Percentiles rank a stretch among this genome's conserved stretches.
Conservation (phyloP, 2,888 invertebrate species). For the Eilema caniola region DNA sequence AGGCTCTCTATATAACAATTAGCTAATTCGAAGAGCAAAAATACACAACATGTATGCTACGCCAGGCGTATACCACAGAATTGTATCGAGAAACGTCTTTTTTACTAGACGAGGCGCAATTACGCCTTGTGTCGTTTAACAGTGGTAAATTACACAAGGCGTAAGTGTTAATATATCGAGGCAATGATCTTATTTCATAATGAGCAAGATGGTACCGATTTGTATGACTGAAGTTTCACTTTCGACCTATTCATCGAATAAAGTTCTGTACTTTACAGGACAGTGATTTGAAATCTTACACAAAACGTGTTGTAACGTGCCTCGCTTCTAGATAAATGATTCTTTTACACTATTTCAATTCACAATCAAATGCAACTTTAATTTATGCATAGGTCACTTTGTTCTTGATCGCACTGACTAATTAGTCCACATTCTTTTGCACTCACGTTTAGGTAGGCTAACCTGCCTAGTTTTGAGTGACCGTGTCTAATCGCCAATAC, state of each 20-base stretch:
- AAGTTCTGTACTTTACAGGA: too few species aligned
- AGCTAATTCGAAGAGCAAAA: slow-evolving; percentile 38
- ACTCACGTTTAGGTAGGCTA: background rate
- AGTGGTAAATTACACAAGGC: background rate
- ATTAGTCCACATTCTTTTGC: too few species aligned
- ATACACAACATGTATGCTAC: slow-evolving; percentile 20
- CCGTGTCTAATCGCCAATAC: background rate
- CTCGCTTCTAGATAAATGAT: too few species aligned
- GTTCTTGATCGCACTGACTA: background rate
- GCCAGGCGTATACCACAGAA: slow-evolving; percentile 27
- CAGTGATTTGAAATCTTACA: too few species aligned
- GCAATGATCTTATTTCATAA: background rate
- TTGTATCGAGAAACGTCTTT: slow-evolving; percentile 14
- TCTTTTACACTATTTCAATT: too few species aligned
- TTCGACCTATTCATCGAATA: too few species aligned
- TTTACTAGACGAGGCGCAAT: slow-evolving; percentile 14
- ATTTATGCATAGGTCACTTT: too few species aligned
- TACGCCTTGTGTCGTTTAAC: slow-evolving; percentile 10
- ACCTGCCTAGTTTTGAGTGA: background rate
- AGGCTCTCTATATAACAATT: slow-evolving; percentile 42
- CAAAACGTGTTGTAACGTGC: too few species aligned
- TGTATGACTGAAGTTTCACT: background rate
- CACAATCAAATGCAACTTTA: too few species aligned
- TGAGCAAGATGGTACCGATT: background rate
- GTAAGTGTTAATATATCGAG: background rate